A percentile compares a stretch with the other conserved stretches of the same genome.
These are phyloP conservation scores for Agrochola lota DNA, from an alignment of 2,888 invertebrate species.

Conservation along the genomic window DNA sequence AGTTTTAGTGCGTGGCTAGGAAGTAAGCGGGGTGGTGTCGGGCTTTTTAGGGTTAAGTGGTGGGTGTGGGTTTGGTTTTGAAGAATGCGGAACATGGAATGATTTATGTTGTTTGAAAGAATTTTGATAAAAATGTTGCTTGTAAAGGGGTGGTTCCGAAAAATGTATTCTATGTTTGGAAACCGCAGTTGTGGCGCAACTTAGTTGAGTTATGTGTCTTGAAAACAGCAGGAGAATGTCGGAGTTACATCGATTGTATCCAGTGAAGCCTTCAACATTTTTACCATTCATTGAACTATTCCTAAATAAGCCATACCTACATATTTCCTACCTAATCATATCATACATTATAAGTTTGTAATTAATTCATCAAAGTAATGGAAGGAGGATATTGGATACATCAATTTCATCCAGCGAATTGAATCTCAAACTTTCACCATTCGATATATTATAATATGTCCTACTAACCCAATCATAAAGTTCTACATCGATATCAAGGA, in stretches of 20 bases:
- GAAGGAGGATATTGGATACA: neutral
- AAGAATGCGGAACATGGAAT: constrained; percentile 25
- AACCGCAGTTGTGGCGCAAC: too few relatives aligned
- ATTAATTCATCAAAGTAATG: neutral
- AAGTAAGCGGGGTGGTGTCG: constrained; percentile 71
- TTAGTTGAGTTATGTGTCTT: too few relatives aligned
- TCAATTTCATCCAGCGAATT: neutral
- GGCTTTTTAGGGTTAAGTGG: constrained; percentile 43
- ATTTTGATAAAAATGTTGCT: neutral
- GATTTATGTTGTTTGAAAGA: neutral
- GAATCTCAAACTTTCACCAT: neutral
- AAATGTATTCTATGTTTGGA: too few relatives aligned
- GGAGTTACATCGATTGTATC: too few relatives aligned
- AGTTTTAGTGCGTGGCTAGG: constrained; percentile 82
- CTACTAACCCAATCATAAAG: neutral
- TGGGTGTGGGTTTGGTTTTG: neutral
- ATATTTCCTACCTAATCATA: too few relatives aligned
- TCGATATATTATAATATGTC: neutral
- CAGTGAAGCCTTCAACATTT: too few relatives aligned
- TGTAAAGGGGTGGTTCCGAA: too few relatives aligned
- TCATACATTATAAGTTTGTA: too few relatives aligned
- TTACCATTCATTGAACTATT: too few relatives aligned
- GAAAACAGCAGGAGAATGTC: too few relatives aligned
- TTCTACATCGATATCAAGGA: constrained; percentile 1
- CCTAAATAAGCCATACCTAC: too few relatives aligned